A percentile compares a stretch with the other conserved stretches of the same genome.
Conservation (phyloP, 1,140 invertebrate species). For the Aphis craccivora region DNA sequence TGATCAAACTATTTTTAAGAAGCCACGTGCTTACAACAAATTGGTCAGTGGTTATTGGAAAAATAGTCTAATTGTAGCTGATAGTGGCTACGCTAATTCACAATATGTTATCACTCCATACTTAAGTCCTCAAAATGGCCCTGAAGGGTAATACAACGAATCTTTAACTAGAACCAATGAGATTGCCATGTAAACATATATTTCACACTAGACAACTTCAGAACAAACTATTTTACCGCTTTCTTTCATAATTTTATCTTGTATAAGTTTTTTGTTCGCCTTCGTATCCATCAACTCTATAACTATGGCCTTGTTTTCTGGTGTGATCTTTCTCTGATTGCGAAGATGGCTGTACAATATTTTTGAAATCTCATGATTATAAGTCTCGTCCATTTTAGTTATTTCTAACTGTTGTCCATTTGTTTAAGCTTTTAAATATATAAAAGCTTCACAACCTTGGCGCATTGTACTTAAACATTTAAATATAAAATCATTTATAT, state of each 20-base stretch:
- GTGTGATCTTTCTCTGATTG: background rate
- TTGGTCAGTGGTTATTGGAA: background rate
- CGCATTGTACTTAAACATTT: background rate
- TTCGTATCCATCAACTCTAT: too few species aligned
- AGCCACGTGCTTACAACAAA: too few species aligned
- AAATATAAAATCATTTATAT: too few species aligned
- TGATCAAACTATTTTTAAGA: too few species aligned
- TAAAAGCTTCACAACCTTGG: background rate
- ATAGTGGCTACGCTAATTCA: slow-evolving; percentile 58
- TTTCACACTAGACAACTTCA: too few species aligned
- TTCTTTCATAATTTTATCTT: background rate
- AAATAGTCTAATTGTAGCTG: slow-evolving; percentile 59
- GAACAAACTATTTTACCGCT: background rate
- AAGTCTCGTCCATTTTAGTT: background rate
- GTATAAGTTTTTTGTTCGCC: too few species aligned
- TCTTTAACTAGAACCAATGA: background rate
- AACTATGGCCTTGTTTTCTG: too few species aligned
- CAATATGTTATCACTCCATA: slow-evolving; percentile 54
- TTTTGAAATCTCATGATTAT: background rate
- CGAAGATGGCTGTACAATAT: background rate
- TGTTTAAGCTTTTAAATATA: background rate
- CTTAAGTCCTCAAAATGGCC: background rate
- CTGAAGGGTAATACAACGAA: slow-evolving; percentile 60
- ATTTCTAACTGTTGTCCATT: background rate
- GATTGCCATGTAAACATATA: too few species aligned